Percentiles rank a stretch among this genome's conserved stretches.
These are phyloP conservation scores for Pipistrellus kuhlii DNA, from an alignment of 2,797 vertebrate species.

Conservation along the genomic window DNA sequence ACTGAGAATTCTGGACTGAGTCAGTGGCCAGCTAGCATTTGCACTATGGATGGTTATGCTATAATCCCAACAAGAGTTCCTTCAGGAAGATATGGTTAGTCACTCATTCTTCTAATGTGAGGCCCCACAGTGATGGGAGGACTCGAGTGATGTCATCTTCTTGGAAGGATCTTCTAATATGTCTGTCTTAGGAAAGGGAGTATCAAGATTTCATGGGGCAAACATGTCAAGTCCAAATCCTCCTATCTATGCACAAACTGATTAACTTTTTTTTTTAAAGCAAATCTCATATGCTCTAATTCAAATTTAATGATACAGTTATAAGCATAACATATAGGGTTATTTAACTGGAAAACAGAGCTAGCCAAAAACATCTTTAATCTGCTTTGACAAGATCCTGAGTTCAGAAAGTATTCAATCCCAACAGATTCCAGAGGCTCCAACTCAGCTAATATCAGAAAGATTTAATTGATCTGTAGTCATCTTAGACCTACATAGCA, in stretches of 20 bases:
- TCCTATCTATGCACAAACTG: neutral
- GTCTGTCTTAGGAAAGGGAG: neutral
- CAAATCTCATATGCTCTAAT: neutral
- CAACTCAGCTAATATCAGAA: neutral
- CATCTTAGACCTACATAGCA: neutral
- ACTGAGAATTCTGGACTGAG: neutral
- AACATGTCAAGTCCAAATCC: neutral
- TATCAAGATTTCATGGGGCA: neutral
- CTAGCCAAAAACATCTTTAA: constrained; percentile 23
- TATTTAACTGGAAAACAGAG: constrained; percentile 8
- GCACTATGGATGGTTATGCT: neutral
- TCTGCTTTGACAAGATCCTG: constrained; percentile 40
- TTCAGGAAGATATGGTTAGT: neutral
- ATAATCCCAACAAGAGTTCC: neutral
- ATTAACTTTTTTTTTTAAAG: constrained; percentile 9
- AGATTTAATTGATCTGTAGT: neutral
- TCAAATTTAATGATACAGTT: neutral
- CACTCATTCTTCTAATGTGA: neutral
- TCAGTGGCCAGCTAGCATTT: neutral
- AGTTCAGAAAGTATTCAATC: neutral
- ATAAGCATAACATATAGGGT: neutral
- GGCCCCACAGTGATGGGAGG: neutral
- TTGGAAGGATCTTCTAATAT: neutral
- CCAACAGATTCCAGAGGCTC: neutral
- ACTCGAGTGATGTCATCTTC: neutral